Percentiles rank a stretch among this genome's conserved stretches.
Conservation (phyloP, 1,140 invertebrate species). For the Bradynema listronoti region DNA sequence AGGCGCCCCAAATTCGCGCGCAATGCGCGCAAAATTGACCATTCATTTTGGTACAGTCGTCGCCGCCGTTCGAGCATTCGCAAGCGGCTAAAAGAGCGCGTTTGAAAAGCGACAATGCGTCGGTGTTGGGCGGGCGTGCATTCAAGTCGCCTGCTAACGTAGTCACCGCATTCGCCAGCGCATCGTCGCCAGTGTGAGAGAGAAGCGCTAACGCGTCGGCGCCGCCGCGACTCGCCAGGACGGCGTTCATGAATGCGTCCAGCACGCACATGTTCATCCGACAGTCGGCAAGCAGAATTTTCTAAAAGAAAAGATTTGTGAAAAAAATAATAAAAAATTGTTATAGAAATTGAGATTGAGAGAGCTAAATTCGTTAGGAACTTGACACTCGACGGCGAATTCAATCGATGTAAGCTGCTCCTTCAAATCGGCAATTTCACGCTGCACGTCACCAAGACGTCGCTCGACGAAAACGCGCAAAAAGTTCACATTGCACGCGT, state of each 20-base stretch:
- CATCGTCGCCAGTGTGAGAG: background rate
- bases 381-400: constrained; percentile 21
- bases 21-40: too few species aligned
- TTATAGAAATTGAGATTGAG: constrained; percentile 9
- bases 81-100: too few species aligned
- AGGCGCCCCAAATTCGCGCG: too few species aligned
- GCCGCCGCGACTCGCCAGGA: constrained; percentile 1
- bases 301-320: constrained; percentile 2
- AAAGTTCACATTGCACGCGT: constrained; percentile 74
- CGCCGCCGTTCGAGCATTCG: too few species aligned
- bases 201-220: background rate
- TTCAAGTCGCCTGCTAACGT: too few species aligned
- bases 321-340: constrained; percentile 5
- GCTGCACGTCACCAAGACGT: constrained; percentile 16
- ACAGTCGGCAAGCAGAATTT: constrained; percentile 19
- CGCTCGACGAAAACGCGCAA: constrained; percentile 68
- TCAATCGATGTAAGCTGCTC: constrained; percentile 16
- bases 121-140: too few species aligned
- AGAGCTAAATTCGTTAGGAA: constrained; percentile 9
- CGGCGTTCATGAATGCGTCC: constrained; percentile 19
- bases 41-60: too few species aligned
- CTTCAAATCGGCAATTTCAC: constrained; percentile 18
- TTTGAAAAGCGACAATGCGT: too few species aligned
- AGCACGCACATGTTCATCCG: constrained; percentile 12
- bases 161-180: too few species aligned